Base-by-base conservation (phyloP, 2,888 invertebrate species). In the Zootermopsis nevadensis region DNA sequence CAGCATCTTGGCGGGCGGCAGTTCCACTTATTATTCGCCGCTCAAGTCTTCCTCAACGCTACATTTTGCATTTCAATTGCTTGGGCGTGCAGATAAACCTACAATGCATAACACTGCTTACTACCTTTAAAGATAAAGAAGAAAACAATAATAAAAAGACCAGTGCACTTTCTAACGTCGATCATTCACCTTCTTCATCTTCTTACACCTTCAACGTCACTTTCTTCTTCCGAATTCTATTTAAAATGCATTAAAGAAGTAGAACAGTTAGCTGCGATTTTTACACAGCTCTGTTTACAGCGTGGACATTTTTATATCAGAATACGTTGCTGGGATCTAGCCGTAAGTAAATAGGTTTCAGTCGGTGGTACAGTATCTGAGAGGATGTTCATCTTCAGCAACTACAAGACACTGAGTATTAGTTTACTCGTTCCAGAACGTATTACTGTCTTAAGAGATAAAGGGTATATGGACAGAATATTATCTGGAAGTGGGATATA, bases 181-280 rank as follows among this genome's bases (percentile, higher is more conserved):
- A 69, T 69, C 69, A 69, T 69, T 69, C 69, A 69, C 69, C 69
- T n/a, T n/a, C 69, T 69, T 69, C 33, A 19, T 33, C 69, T 31
- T 22, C 33, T 31, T 33, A 31, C 69, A 15, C 69, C 69, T 69
- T 31, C 69, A n/a, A 60, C 69, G 19, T 69, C 69, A 69, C 69
- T 69, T 69, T 69, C 69, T 69, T 69, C 66, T n/a, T 66, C 66
- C 30, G 27, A 66, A 69, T 69, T 31, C 30, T 22, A 22, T 69
- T 33, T 31, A 69, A 69, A 60, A 27, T 60, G n/a, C n/a, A 60
- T 27, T 27, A 60, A 60, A 27, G 27, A 60, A 1, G 60, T 60
- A 27, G 27, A 60, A n/a, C 48, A 48, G 19, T 48, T 3, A 48
- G 19, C 19, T 48, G 19, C 48, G 19, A 4, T 19, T 48, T 48